Percentiles rank a stretch among this genome's conserved stretches.
Conservation (phyloP, 2,888 invertebrate genomes). For the Bimastos eiseni region DNA sequence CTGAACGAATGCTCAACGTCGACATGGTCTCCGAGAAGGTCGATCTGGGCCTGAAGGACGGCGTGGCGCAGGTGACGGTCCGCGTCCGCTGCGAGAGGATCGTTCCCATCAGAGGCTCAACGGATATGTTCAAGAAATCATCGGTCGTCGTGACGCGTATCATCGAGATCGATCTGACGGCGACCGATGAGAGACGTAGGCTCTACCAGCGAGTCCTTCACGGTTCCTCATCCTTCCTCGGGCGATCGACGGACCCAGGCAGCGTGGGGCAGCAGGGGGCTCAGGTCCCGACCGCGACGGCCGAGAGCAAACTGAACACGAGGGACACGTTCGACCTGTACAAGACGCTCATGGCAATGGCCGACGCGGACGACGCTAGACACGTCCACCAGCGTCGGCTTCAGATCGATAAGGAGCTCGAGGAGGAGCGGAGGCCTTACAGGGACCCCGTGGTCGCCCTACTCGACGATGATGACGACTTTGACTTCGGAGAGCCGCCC, state of each 20-base stretch:
- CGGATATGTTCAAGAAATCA: constrained; percentile 60
- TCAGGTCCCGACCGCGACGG: neutral
- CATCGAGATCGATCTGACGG: constrained; percentile 59
- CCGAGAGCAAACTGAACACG: constrained; percentile 47
- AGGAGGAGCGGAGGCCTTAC: constrained; percentile 38
- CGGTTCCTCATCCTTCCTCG: constrained; percentile 10
- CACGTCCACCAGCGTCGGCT: constrained; percentile 34
- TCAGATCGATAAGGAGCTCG: constrained; percentile 41
- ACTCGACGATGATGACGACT: constrained; percentile 1
- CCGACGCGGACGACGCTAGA: constrained; percentile 53
- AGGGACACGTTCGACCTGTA: constrained; percentile 58
- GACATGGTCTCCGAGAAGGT: constrained; percentile 49
- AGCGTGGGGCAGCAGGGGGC: neutral
- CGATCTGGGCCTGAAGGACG: constrained; percentile 44
- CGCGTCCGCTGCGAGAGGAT: constrained; percentile 59
- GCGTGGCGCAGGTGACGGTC: constrained; percentile 47
- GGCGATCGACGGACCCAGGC: neutral
- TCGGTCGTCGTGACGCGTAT: constrained; percentile 59
- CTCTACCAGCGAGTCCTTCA: constrained; percentile 54
- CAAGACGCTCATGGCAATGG: constrained; percentile 57
- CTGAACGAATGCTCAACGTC: constrained; percentile 43
- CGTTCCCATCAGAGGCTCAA: constrained; percentile 56
- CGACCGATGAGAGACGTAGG: constrained; percentile 55
- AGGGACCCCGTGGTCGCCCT: constrained; percentile 25
- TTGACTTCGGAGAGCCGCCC: constrained; percentile 14